Evolutionary conservation across 53 echinoderm and acorn worm species (phyloP).

Genomic region (Echinometra lucunter): DNA sequence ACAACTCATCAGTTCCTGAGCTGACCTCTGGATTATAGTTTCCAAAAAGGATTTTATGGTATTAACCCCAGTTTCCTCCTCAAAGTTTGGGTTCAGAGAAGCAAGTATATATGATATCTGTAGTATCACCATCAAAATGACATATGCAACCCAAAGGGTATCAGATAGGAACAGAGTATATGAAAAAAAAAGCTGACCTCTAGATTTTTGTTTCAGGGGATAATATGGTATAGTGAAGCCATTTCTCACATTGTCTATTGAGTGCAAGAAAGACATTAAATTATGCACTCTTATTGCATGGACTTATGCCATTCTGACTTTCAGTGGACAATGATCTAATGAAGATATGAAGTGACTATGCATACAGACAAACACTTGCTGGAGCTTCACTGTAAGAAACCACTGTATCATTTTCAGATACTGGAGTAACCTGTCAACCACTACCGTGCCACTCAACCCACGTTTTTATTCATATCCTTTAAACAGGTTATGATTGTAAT

Average conservation of each 20-base stretch:
- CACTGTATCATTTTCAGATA: not conserved
- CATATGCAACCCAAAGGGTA: not conserved
- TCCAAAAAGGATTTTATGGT: not conserved
- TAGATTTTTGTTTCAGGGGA: too few relatives aligned
- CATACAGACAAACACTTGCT: not conserved
- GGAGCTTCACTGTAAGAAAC: not conserved
- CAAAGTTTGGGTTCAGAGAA: not conserved
- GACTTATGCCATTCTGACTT: not conserved
- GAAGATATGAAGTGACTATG: constrained; percentile 6
- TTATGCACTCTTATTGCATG: not conserved
- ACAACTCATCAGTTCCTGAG: not conserved
- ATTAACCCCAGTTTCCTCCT: not conserved
- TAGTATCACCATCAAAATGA: not conserved
- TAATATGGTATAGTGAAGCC: not conserved
- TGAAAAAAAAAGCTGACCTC: too few relatives aligned
- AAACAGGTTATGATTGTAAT: too few relatives aligned
- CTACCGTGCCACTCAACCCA: too few relatives aligned
- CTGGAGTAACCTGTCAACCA: too few relatives aligned
- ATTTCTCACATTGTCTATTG: not conserved
- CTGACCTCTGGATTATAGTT: constrained; percentile 29
- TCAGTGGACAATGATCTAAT: not conserved
- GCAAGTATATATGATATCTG: not conserved
- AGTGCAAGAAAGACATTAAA: not conserved
- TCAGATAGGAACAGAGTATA: too few relatives aligned
- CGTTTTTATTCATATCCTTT: too few relatives aligned